A percentile compares a stretch with the other conserved stretches of the same genome.
Conservation (phyloP, 2,888 invertebrate species). For the Thelaira solivaga region DNA sequence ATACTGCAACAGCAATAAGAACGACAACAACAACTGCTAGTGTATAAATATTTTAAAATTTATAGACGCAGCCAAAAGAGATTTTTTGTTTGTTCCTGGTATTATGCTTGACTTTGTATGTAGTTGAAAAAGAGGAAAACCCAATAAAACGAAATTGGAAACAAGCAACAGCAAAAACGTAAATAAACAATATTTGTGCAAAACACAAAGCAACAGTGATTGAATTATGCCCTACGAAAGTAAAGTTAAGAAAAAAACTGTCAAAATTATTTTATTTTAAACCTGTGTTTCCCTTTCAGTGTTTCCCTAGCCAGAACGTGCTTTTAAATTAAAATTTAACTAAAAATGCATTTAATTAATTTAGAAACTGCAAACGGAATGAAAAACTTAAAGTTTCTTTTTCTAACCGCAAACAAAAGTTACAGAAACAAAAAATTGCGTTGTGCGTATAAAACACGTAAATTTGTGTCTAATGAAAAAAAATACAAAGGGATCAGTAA, state of each 20-base stretch:
- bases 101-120: conserved; percentile 26
- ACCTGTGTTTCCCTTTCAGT: too few species aligned
- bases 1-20: conserved; percentile 10
- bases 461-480: conserved; percentile 27
- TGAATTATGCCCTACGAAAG: not conserved
- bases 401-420: not conserved
- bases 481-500: not conserved
- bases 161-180: not conserved
- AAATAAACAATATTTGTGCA: not conserved
- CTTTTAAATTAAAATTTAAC: too few species aligned
- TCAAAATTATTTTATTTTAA: too few species aligned
- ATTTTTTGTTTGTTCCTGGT: conserved; percentile 24
- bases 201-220: not conserved
- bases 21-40: too few species aligned
- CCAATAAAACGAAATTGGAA: not conserved
- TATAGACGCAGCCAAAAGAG: conserved; percentile 1
- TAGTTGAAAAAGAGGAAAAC: conserved; percentile 4
- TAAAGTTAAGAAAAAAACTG: too few species aligned
- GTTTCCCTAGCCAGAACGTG: too few species aligned
- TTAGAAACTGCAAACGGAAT: too few species aligned
- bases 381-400: not conserved
- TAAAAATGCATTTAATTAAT: too few species aligned
- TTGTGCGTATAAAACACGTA: conserved; percentile 43
- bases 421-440: not conserved
- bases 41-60: conserved; percentile 23